Evolutionary conservation across 2,797 vertebrate genomes (phyloP), one percentile per base, ranked within the genome.

Genomic region (Taenioides sp.): DNA sequence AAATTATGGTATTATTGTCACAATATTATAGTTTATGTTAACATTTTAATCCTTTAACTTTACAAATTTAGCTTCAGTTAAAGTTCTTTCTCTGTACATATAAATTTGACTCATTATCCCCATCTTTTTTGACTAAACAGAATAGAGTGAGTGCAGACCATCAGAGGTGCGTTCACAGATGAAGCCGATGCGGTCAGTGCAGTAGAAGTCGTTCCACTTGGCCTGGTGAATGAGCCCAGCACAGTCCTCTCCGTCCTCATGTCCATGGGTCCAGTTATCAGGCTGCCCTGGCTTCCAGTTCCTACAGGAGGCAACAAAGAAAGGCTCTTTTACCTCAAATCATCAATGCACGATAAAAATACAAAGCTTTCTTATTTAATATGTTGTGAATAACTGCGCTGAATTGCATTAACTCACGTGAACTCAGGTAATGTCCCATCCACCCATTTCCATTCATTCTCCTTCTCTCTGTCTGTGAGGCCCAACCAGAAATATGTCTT

Each of bases 171-270:
- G 93, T 94, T 99, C 97, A 75, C 98, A 99, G 92, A 99, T 96
- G 88, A 96, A 96, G 80, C 93, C 94, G 69, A 96, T 97, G 80
- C 92, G 78, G 47, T 98, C 97, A 83, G 95, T 94, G 93, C 98
- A 99, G 88, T 95, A 96, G 92, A 97, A 98, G 80, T 99, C 97
- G 37, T 99, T 99, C 98, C 98, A 99, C 77, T 94, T 90, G 73
- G 94, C 97, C 67, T 95, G 90, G 10, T 95, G 93, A 87, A 98
- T 95, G 66, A 99, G 84, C 1, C 96, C 97, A 0, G 96, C 97
- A 1, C 98, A 99, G 75, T 99, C 97, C 89, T 99, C 98, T 47
- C 96, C 97, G 1, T 93, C 89, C 66, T 92, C 95, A 0, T 96
- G 95, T 27, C 95, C 95, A 0, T 95, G 94, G 63, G 84, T 93